Conservation (phyloP, 2,113 vertebrate species). For the Brachyhypopomus occidentalis region DNA sequence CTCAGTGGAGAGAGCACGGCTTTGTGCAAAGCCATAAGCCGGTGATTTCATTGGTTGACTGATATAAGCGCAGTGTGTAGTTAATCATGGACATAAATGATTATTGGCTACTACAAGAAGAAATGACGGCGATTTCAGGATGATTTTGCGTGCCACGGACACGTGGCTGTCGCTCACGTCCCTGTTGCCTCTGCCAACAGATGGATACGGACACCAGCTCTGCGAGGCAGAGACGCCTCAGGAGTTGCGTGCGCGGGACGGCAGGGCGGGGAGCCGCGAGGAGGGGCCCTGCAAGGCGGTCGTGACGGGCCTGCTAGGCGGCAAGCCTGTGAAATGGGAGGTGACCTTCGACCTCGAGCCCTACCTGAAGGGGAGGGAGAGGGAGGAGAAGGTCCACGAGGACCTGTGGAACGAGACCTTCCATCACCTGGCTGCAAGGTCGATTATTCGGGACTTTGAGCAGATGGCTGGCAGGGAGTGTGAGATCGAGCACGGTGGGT, state of each 20-base stretch:
- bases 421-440: slow-evolving; percentile 89
- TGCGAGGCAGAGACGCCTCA: slow-evolving; percentile 73
- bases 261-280: slow-evolving; percentile 43
- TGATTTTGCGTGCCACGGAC: neutral
- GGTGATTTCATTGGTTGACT: neutral
- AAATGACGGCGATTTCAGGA: neutral
- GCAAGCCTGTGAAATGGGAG: slow-evolving; percentile 84
- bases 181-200: slow-evolving; percentile 55
- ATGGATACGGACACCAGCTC: slow-evolving; percentile 78
- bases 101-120: neutral
- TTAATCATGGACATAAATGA: neutral
- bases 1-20: slow-evolving; percentile 2
- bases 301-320: slow-evolving; percentile 83
- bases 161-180: neutral
- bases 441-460: slow-evolving; percentile 92
- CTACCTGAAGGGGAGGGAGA: slow-evolving; percentile 75
- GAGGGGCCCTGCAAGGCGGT: slow-evolving; percentile 81
- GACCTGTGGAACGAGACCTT: slow-evolving; percentile 93
- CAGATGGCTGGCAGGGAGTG: slow-evolving; percentile 83
- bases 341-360: slow-evolving; percentile 83
- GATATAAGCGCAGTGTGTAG: neutral
- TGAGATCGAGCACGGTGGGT: slow-evolving; percentile 90
- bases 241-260: slow-evolving; percentile 52
- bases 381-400: slow-evolving; percentile 67
- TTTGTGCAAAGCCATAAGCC: neutral